Percentiles rank a stretch among this genome's conserved stretches.
These are phyloP conservation scores for Chrysomela aeneicollis DNA, from an alignment of 2,888 invertebrate genomes.

Conservation along the genomic window DNA sequence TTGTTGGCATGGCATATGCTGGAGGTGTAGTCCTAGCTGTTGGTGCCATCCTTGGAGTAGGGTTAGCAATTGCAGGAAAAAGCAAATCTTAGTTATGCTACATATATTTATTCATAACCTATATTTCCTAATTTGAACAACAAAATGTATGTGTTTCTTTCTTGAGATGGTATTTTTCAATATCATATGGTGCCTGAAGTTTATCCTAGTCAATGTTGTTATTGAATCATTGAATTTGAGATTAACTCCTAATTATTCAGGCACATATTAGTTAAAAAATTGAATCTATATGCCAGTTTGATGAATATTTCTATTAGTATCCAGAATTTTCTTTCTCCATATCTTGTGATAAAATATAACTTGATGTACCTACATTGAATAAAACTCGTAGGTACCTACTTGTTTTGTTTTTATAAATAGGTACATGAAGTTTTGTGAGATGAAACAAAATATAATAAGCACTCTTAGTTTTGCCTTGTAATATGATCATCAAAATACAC, in stretches of 20 bases:
- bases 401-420: too few relatives aligned
- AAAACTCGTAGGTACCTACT: too few relatives aligned
- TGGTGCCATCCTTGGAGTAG: constrained; percentile 84
- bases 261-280: too few relatives aligned
- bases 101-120: constrained; percentile 18
- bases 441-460: too few relatives aligned
- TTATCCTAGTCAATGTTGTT: neutral
- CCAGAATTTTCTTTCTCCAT: neutral
- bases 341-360: neutral
- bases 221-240: too few relatives aligned
- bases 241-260: too few relatives aligned
- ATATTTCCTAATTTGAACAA: constrained; percentile 20
- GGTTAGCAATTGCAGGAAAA: constrained; percentile 73
- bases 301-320: too few relatives aligned
- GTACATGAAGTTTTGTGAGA: too few relatives aligned
- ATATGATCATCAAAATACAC: too few relatives aligned
- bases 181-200: neutral
- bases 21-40: constrained; percentile 87
- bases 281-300: too few relatives aligned
- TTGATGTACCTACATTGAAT: neutral
- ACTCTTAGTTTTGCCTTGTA: too few relatives aligned
- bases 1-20: constrained; percentile 88
- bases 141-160: constrained; percentile 19
- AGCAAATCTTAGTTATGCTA: constrained; percentile 47
- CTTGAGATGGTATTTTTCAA: neutral